phyloP scores from a whole-genome alignment of 2,888 invertebrate species.

The Pseudoips prasinana region DNA sequence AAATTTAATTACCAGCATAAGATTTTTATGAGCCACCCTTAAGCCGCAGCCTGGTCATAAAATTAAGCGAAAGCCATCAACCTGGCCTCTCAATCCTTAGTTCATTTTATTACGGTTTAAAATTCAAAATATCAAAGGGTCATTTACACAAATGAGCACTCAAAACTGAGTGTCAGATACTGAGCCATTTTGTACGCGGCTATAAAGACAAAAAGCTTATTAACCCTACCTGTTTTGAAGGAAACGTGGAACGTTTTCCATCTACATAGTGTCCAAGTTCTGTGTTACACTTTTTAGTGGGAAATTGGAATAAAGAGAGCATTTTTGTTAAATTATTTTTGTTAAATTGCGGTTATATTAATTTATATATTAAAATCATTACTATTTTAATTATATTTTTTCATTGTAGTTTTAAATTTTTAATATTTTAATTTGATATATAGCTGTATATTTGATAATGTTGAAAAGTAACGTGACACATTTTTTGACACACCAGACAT shows the following conservation, averaged over 20 bases:
- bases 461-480: no score
- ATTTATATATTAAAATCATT: no score
- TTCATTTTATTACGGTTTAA: slow-evolving; percentile 55
- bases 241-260: slow-evolving; percentile 32
- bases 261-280: slow-evolving; percentile 21
- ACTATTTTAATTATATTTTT: no score
- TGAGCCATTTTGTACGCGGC: slow-evolving; percentile 45
- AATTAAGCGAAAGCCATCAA: slow-evolving; percentile 36
- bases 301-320: not conserved
- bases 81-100: slow-evolving; percentile 48
- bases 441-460: no score
- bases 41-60: slow-evolving; percentile 34
- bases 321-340: no score
- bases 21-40: slow-evolving; percentile 27
- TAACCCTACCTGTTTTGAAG: slow-evolving; percentile 37
- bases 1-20: slow-evolving; percentile 20
- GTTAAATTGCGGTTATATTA: no score
- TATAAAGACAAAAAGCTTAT: slow-evolving; percentile 53
- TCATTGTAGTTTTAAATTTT: no score
- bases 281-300: not conserved
- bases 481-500: no score
- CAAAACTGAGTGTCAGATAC: slow-evolving; percentile 45
- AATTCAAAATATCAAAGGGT: slow-evolving; percentile 54
- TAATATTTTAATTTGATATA: no score
- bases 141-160: slow-evolving; percentile 60